A percentile compares a stretch with the other conserved stretches of the same genome.
phyloP scores from a whole-genome alignment of 2,113 vertebrate species.

The Hucho hucho region DNA sequence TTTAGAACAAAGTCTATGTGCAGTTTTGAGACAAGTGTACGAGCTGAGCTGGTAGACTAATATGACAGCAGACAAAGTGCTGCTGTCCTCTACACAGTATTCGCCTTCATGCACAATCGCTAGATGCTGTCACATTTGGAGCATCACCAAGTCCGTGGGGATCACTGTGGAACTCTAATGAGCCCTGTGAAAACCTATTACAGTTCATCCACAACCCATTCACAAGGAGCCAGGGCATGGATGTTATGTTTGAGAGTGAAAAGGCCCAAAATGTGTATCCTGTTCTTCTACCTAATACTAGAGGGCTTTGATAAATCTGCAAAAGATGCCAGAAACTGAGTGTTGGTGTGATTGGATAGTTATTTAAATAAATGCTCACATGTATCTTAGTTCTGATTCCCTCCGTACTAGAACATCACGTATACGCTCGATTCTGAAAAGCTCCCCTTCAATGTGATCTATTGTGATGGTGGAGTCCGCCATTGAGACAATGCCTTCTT shows the following conservation, averaged over 20 bases:
- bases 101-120: slow-evolving; percentile 22
- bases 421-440: slow-evolving; percentile 81
- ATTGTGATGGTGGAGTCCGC: slow-evolving; percentile 78
- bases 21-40: not conserved
- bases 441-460: slow-evolving; percentile 78
- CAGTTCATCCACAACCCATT: not conserved
- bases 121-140: slow-evolving; percentile 6
- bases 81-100: not conserved
- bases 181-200: not conserved
- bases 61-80: too few species aligned
- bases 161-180: not conserved
- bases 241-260: too few species aligned
- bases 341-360: too few species aligned
- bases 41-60: not conserved
- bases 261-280: too few species aligned
- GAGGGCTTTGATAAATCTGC: too few species aligned
- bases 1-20: slow-evolving; percentile 2
- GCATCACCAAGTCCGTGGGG: not conserved
- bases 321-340: too few species aligned
- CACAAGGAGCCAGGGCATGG: too few species aligned
- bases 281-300: too few species aligned
- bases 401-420: slow-evolving; percentile 78
- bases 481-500: slow-evolving; percentile 76
- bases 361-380: slow-evolving; percentile 60
- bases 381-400: slow-evolving; percentile 82